These are phyloP conservation scores for Thamnophis sirtalis DNA, from an alignment of 2,113 vertebrate species.

Conservation along the genomic window DNA sequence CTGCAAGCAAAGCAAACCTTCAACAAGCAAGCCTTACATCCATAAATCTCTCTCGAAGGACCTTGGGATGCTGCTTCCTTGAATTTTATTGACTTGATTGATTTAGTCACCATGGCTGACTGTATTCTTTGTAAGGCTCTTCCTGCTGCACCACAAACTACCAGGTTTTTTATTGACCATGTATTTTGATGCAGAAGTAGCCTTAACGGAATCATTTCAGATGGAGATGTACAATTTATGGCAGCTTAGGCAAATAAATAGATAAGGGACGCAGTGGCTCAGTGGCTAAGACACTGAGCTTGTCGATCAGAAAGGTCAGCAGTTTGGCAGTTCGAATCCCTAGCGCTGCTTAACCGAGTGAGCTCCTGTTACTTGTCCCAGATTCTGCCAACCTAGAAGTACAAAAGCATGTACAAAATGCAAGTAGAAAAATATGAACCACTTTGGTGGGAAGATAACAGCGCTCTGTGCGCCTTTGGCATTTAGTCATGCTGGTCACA, in stretches of 20 bases:
- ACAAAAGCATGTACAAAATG: no score
- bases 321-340: no score
- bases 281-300: no score
- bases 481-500: no score
- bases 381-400: no score
- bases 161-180: background rate
- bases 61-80: background rate
- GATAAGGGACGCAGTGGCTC: no score
- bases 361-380: no score
- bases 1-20: background rate
- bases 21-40: background rate
- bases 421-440: no score
- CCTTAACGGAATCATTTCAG: background rate
- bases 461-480: no score
- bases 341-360: no score
- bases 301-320: no score
- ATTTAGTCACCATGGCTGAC: background rate
- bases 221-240: background rate
- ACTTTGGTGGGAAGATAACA: no score
- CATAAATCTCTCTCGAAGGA: background rate
- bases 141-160: background rate
- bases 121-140: background rate
- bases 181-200: background rate
- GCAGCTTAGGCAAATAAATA: background rate
- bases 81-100: background rate